A percentile compares a stretch with the other conserved stretches of the same genome.
These are phyloP conservation scores for Anolis carolinensis DNA, from an alignment of 2,113 vertebrate genomes.

Conservation along the genomic window DNA sequence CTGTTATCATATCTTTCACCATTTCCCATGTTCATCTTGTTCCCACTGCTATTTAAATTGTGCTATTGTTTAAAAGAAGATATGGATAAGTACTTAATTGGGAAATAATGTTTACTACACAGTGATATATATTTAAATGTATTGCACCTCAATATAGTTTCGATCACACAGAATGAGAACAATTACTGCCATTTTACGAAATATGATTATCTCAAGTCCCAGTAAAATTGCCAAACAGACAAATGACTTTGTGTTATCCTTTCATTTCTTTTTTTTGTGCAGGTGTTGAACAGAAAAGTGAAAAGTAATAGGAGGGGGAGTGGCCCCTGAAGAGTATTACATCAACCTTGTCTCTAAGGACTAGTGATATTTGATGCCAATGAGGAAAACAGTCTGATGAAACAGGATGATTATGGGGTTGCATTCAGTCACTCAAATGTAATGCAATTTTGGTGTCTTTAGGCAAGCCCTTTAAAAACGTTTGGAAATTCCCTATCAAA, in stretches of 20 bases:
- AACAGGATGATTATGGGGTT: neutral
- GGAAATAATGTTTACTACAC: neutral
- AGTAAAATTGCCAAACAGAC: neutral
- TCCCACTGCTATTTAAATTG: constrained; percentile 1
- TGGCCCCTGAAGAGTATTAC: neutral
- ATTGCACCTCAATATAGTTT: neutral
- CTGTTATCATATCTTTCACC: fast-evolving
- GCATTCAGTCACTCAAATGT: neutral
- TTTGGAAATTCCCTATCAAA: neutral
- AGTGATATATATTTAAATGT: neutral
- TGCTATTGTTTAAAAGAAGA: neutral
- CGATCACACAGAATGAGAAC: neutral
- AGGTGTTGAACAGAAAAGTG: neutral
- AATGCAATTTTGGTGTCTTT: neutral
- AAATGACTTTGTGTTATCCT: constrained; percentile 9
- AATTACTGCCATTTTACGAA: constrained; percentile 35
- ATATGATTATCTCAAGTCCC: constrained; percentile 34
- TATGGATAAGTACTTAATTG: constrained; percentile 13
- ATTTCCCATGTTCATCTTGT: constrained; percentile 21
- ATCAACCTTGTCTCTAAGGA: too few relatives aligned
- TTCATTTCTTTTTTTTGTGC: neutral
- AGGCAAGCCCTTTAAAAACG: neutral
- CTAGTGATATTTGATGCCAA: neutral
- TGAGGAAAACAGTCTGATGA: neutral
- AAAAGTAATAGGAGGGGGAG: neutral